phyloP scores from a whole-genome alignment of 2,797 vertebrate genomes.

The Bradypodion ventrale region DNA sequence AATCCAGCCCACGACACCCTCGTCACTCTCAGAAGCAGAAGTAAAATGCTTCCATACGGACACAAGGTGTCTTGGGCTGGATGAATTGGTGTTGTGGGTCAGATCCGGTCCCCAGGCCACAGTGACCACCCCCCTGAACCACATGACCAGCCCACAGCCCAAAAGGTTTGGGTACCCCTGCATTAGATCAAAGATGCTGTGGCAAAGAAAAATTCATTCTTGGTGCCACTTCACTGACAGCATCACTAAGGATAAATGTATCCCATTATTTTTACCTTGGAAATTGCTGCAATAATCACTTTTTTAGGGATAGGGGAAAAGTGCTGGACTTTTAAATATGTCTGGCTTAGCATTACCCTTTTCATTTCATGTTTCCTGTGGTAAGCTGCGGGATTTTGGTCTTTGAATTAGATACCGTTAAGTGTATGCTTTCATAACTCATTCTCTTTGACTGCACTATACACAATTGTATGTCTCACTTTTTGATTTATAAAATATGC shows the following conservation, averaged over 20 bases:
- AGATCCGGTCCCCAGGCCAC: too few species aligned
- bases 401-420: slow-evolving; percentile 49
- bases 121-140: too few species aligned
- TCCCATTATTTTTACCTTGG: slow-evolving; percentile 31
- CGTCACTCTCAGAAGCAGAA: too few species aligned
- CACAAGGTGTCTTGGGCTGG: too few species aligned
- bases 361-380: slow-evolving; percentile 50
- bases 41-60: too few species aligned
- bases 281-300: slow-evolving; percentile 26
- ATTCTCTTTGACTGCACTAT: slow-evolving; percentile 53
- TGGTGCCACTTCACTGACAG: slow-evolving; percentile 8
- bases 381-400: slow-evolving; percentile 48
- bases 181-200: slow-evolving; percentile 10
- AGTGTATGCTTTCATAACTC: slow-evolving; percentile 44
- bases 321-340: slow-evolving; percentile 28
- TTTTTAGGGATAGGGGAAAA: slow-evolving; percentile 21
- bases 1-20: too few species aligned
- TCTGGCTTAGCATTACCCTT: slow-evolving; percentile 40
- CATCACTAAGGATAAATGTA: background rate
- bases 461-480: slow-evolving; percentile 41
- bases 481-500: slow-evolving; percentile 65
- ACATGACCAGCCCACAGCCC: too few species aligned
- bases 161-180: too few species aligned
- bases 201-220: slow-evolving; percentile 26
- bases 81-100: too few species aligned